Percentiles rank a stretch among this genome's conserved stretches.
These are phyloP conservation scores for Gnatocerus cornutus DNA, from an alignment of 2,888 invertebrate species.

Conservation along the genomic window DNA sequence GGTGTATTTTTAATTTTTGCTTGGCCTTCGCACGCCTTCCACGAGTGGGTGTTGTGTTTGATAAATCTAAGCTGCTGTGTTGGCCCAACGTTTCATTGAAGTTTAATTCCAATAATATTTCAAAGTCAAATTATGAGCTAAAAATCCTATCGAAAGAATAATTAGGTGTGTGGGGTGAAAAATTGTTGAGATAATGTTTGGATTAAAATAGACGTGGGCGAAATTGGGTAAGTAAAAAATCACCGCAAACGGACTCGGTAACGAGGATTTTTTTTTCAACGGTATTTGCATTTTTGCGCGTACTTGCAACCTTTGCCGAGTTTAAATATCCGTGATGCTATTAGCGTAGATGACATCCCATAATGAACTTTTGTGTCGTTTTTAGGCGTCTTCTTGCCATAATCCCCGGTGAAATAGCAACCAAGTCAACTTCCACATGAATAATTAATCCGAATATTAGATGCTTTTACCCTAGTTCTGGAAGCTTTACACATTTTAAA, in stretches of 20 bases:
- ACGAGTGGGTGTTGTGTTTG: slow-evolving; percentile 9
- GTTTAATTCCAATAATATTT: slow-evolving; percentile 7
- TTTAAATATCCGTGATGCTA: no score
- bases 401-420: slow-evolving; percentile 25
- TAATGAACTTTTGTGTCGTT: slow-evolving; percentile 10
- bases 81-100: slow-evolving; percentile 6
- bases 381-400: slow-evolving; percentile 8
- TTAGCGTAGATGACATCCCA: slow-evolving; percentile 8
- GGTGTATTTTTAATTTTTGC: slow-evolving; percentile 9
- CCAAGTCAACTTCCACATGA: slow-evolving; percentile 39
- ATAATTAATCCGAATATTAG: slow-evolving; percentile 43
- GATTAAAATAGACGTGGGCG: background rate
- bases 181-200: background rate
- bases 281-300: no score
- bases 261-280: no score
- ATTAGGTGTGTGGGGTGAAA: slow-evolving; percentile 5
- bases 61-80: slow-evolving; percentile 17
- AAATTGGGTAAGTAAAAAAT: no score
- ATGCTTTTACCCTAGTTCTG: slow-evolving; percentile 40
- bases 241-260: no score
- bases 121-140: slow-evolving; percentile 11
- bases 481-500: slow-evolving; percentile 34
- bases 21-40: slow-evolving; percentile 1
- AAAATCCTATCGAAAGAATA: slow-evolving; percentile 7
- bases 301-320: no score